Evolutionary conservation across 2,797 vertebrate genomes (phyloP).

Genomic region (Acanthornis magna): DNA sequence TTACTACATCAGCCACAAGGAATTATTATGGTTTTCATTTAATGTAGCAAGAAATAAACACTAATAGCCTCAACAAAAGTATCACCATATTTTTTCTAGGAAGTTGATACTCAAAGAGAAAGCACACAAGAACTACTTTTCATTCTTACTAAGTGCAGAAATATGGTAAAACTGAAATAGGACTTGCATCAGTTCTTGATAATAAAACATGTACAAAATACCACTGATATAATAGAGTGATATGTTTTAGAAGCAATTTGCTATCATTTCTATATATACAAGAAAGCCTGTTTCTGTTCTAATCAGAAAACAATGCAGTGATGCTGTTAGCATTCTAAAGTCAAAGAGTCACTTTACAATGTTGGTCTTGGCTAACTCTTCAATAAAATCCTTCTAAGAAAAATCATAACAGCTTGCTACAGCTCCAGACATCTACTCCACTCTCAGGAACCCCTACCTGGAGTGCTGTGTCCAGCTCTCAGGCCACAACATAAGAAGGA

Average conservation of each 20-base stretch:
- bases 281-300: neutral
- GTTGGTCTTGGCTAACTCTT: neutral
- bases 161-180: neutral
- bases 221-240: neutral
- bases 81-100: neutral
- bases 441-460: neutral
- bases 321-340: neutral
- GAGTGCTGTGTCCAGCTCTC: neutral
- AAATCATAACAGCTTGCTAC: neutral
- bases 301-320: neutral
- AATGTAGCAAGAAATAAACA: slow-evolving; percentile 10
- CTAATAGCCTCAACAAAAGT: neutral
- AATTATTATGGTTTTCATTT: neutral
- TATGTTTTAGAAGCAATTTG: neutral
- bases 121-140: neutral
- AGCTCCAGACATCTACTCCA: neutral
- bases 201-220: neutral
- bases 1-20: neutral
- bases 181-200: neutral
- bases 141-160: neutral
- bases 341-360: neutral
- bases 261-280: neutral
- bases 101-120: neutral
- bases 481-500: neutral
- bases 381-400: neutral